These are phyloP conservation scores for Cantharis lateralis DNA, from an alignment of 2,888 invertebrate genomes.

Conservation along the genomic window DNA sequence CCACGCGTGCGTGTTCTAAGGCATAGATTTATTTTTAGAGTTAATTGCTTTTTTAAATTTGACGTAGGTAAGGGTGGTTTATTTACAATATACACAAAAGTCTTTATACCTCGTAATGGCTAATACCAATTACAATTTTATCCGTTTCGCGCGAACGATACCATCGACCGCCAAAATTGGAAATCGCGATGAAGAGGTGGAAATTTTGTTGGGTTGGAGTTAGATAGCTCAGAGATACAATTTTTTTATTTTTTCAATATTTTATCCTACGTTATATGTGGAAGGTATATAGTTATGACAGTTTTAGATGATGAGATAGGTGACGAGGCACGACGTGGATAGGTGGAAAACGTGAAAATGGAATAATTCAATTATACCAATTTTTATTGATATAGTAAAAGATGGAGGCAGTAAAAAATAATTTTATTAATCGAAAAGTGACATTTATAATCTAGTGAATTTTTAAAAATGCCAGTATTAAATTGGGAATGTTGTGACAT, in stretches of 20 bases:
- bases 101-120: background rate
- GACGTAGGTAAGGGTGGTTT: background rate
- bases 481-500: background rate
- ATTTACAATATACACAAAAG: background rate
- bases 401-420: background rate
- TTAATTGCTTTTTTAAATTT: constrained; percentile 3
- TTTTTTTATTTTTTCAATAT: background rate
- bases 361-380: background rate
- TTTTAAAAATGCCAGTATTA: background rate
- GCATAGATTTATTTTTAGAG: background rate
- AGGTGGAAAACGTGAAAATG: background rate
- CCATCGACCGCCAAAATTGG: background rate
- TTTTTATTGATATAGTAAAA: background rate
- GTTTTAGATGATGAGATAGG: background rate
- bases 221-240: background rate
- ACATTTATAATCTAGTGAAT: background rate
- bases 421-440: background rate
- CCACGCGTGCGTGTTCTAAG: background rate
- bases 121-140: background rate
- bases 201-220: too few relatives aligned
- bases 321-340: background rate
- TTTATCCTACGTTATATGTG: background rate
- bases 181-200: too few relatives aligned
- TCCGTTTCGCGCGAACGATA: background rate
- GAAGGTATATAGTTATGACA: background rate